A percentile compares a stretch with the other conserved stretches of the same genome.
Evolutionary conservation across 2,113 vertebrate genomes (phyloP).

Genomic region (Ailurus styani): DNA sequence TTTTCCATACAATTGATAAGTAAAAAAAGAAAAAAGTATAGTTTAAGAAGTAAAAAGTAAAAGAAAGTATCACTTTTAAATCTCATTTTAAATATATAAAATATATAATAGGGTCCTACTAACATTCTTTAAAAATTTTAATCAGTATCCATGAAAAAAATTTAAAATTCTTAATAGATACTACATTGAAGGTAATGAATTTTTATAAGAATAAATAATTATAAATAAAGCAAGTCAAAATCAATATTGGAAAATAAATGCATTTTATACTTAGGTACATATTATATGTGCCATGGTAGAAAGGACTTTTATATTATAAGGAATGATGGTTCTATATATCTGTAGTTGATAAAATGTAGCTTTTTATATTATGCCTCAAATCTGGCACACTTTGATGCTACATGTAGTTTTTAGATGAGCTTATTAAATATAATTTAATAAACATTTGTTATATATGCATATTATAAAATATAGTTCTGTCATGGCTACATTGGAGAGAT

Average conservation of each 20-base stretch:
- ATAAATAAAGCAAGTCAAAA: background rate
- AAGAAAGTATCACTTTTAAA: background rate
- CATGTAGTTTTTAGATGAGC: background rate
- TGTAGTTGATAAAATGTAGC: background rate
- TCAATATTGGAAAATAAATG: background rate
- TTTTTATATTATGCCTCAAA: background rate
- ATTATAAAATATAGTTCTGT: background rate
- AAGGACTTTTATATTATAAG: background rate
- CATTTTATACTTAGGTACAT: background rate
- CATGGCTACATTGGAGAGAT: background rate
- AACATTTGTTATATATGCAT: background rate
- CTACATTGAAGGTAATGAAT: background rate
- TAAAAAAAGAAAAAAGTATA: background rate
- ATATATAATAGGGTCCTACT: background rate
- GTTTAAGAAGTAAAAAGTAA: background rate
- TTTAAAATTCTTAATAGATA: background rate
- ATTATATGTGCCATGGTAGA: background rate
- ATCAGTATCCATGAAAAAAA: background rate
- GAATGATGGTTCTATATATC: background rate
- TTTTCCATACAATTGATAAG: background rate
- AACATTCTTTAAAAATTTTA: background rate
- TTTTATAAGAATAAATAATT: conserved; percentile 22
- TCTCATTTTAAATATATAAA: background rate
- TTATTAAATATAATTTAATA: background rate
- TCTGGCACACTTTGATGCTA: background rate